A percentile compares a stretch with the other conserved stretches of the same genome.
phyloP scores from a whole-genome alignment of 2,888 invertebrate genomes.

The Acrobasis repandana region DNA sequence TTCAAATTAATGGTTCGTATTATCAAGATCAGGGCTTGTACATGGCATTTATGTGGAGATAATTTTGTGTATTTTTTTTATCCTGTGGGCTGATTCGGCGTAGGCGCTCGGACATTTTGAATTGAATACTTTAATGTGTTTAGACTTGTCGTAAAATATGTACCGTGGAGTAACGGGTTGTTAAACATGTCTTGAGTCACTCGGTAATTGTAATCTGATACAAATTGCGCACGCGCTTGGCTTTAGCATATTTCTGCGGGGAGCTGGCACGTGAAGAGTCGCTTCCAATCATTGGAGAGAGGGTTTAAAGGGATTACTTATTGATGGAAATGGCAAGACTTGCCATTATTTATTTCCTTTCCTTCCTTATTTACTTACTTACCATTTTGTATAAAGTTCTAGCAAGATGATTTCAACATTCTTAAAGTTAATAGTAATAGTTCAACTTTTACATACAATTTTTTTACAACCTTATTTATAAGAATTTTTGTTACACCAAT shows the following conservation, averaged over 20 bases:
- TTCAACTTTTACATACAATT: too few species aligned
- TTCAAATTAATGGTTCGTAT: constrained; percentile 81
- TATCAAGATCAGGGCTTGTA: constrained; percentile 79
- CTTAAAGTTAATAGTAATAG: too few species aligned
- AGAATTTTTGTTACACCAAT: too few species aligned
- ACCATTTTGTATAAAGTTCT: too few species aligned
- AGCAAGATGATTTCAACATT: too few species aligned
- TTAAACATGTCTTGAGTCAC: constrained; percentile 10
- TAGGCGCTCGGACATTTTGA: constrained; percentile 37
- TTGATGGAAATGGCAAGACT: not conserved
- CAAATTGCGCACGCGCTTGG: constrained; percentile 10
- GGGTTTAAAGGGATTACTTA: constrained; percentile 13
- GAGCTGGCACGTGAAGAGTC: not conserved
- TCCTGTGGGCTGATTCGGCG: constrained; percentile 45
- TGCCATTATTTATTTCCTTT: not conserved
- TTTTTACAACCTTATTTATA: too few species aligned
- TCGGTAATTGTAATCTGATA: constrained; percentile 17
- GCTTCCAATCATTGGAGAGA: constrained; percentile 11
- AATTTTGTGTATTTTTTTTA: constrained; percentile 76
- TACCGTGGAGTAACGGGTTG: constrained; percentile 19
- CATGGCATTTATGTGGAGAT: constrained; percentile 82
- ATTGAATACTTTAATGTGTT: constrained; percentile 23
- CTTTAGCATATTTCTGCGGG: not conserved
- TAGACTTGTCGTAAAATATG: constrained; percentile 23
- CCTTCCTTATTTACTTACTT: too few species aligned